Conservation (phyloP, 2,797 vertebrate genomes). For the Tragopan temminckii region DNA sequence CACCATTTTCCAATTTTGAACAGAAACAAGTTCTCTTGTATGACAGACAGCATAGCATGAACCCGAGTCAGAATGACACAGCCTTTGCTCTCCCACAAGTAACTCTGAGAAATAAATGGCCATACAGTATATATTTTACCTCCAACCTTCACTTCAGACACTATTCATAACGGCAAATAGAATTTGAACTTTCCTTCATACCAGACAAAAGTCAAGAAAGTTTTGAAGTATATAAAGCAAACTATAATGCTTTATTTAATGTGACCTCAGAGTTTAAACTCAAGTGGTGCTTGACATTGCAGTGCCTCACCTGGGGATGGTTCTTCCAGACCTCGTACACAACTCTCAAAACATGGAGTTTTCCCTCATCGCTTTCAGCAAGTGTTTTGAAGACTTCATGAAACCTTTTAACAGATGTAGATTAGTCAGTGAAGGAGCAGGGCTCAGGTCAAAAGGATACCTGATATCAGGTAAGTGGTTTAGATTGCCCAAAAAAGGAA, state of each 20-base stretch:
- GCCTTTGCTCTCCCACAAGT: background rate
- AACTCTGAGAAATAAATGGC: background rate
- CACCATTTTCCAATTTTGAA: background rate
- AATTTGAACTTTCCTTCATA: background rate
- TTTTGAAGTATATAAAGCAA: background rate
- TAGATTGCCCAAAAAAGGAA: background rate
- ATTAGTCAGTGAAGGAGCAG: background rate
- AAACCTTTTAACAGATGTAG: slow-evolving; percentile 85
- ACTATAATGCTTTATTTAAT: background rate
- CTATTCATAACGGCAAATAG: background rate
- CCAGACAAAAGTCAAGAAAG: background rate
- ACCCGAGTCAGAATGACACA: background rate
- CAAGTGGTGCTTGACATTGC: background rate
- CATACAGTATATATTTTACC: background rate
- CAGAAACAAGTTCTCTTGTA: background rate
- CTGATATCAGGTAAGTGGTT: background rate
- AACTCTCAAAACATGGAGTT: slow-evolving; percentile 94
- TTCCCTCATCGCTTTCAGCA: slow-evolving; percentile 95
- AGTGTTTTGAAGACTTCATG: slow-evolving; percentile 95
- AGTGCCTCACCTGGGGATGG: slow-evolving; percentile 91
- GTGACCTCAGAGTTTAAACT: background rate
- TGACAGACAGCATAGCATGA: rapidly evolving
- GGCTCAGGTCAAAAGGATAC: background rate
- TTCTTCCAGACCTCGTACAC: slow-evolving; percentile 96
- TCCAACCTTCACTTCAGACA: background rate